Evolutionary conservation across 2,797 vertebrate genomes (phyloP).

Genomic region (Gymnodraco acuticeps): DNA sequence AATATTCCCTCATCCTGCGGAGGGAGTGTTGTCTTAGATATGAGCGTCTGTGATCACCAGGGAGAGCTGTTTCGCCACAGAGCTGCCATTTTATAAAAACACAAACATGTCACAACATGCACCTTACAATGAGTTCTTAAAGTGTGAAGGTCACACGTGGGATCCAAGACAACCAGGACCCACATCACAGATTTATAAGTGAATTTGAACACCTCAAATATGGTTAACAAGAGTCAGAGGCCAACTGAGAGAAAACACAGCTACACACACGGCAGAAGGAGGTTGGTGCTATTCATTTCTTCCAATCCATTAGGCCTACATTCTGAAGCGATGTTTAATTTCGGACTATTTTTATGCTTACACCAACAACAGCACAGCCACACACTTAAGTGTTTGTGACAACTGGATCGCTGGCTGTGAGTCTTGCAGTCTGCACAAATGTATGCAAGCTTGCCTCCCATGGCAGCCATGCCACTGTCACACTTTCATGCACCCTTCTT

Average conservation of each 20-base stretch:
- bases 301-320: constrained; percentile 72
- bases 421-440: constrained; percentile 58
- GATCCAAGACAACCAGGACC: constrained; percentile 19
- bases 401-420: constrained; percentile 56
- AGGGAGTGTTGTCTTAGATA: constrained; percentile 76
- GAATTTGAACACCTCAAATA: constrained; percentile 66
- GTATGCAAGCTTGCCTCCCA: constrained; percentile 62
- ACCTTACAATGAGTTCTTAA: constrained; percentile 23
- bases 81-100: constrained; percentile 58
- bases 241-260: constrained; percentile 54
- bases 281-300: constrained; percentile 70
- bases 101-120: constrained; percentile 51
- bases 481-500: constrained; percentile 54
- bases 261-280: constrained; percentile 66
- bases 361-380: constrained; percentile 46
- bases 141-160: constrained; percentile 27
- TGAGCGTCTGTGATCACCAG: constrained; percentile 79
- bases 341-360: constrained; percentile 42
- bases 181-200: constrained; percentile 18
- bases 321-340: constrained; percentile 68
- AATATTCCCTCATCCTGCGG: constrained; percentile 72
- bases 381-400: constrained; percentile 64
- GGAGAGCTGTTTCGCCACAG: constrained; percentile 76
- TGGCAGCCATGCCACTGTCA: constrained; percentile 47
- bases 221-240: constrained; percentile 62